Base-by-base conservation (phyloP, 2,797 vertebrate genomes). In the Bovichtus diacanthus region DNA sequence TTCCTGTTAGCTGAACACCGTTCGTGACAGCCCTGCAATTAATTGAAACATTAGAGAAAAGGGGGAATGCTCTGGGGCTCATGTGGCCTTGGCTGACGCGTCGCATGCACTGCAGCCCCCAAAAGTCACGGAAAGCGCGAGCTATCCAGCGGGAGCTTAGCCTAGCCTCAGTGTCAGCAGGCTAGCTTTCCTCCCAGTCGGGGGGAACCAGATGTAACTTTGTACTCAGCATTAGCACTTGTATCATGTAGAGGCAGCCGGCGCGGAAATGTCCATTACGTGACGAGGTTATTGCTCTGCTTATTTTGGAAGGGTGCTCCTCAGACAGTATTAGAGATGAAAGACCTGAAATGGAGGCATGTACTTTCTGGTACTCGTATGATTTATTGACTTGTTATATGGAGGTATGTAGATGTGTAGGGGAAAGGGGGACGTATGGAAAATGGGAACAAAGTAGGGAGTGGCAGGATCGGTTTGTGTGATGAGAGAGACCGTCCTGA, bases 11-110 rank as follows among this genome's bases (percentile, higher is more conserved):
- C 90, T 29, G 83, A 92, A 92, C 90, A 84, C 78, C 62, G 72
- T 89, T 88, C 87, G 85, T 93, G 93, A 94, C 93, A 95, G 90
- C 91, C 80, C 87, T 85, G 91, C 87, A 89, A 90, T 94, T 93
- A 93, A 93, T 92, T 92, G 90, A 91, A 93, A 93, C 89, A 89
- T 91, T 88, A 90, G 89, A 93, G 87, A 82, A 76, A 75, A 55
- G n/a, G 34, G 36, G 60, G 84, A 88, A 88, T 88, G 87, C 87
- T 90, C 70, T 62, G 21, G 87, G 87, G 90, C 87, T 86, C 85
- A 78, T 86, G 83, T 91, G 93, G 88, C 92, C 92, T 93, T 93
- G 92, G 93, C 89, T 78, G 87, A 84, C 39, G 76, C 81, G 66
- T 86, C 74, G 60, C 85, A 88, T 85, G 88, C 86, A 58, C 75